Evolutionary conservation across 2,797 vertebrate genomes (phyloP).

Genomic region (Alcedo atthis): DNA sequence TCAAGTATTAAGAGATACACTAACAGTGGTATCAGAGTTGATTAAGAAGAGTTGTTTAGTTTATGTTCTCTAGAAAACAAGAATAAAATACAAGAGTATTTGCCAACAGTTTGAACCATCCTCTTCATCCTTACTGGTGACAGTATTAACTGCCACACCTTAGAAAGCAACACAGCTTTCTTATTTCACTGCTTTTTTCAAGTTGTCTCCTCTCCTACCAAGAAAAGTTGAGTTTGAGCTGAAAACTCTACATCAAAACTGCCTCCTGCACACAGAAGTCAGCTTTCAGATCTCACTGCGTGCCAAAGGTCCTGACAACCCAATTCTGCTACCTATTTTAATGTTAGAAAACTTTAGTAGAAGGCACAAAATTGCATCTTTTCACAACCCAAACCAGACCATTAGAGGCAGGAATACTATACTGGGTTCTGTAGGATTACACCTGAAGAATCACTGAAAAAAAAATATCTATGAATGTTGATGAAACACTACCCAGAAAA

Average conservation of each 20-base stretch:
- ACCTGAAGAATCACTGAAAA: not conserved
- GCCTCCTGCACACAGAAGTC: not conserved
- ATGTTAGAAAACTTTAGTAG: not conserved
- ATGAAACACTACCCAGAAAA: not conserved
- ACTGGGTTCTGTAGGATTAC: not conserved
- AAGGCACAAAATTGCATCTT: not conserved
- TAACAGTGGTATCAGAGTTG: not conserved
- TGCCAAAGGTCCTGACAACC: not conserved
- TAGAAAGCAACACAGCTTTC: accelerated
- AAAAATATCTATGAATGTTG: not conserved
- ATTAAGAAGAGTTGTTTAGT: not conserved
- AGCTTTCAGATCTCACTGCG: not conserved
- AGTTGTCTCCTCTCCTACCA: not conserved
- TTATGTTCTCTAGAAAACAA: not conserved
- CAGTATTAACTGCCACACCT: not conserved
- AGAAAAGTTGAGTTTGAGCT: not conserved
- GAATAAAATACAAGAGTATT: not conserved
- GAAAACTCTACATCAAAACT: not conserved
- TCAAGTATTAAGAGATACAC: not conserved
- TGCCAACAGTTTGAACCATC: not conserved
- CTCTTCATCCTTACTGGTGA: not conserved
- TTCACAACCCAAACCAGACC: not conserved
- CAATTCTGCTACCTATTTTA: not conserved
- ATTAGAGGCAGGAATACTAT: not conserved
- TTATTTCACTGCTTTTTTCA: not conserved